Base-by-base conservation (phyloP, 2,797 vertebrate genomes). In the Podargus strigoides region DNA sequence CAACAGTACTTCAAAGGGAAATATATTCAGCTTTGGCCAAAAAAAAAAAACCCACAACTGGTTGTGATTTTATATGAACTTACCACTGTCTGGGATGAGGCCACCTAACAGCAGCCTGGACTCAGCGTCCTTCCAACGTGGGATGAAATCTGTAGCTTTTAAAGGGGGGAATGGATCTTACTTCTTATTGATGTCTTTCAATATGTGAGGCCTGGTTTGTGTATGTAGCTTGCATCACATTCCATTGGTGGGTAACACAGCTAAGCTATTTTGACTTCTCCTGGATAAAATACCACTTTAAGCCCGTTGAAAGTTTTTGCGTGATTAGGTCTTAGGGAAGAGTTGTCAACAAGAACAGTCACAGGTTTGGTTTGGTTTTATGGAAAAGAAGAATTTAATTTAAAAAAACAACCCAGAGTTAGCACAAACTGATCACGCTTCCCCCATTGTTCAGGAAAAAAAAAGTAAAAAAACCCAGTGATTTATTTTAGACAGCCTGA, bases 401-500 rank as follows among this genome's bases (percentile, higher is more conserved):
- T 30, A 36, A 78, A 50, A 36, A 50, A 46, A 52, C 63, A 62
- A 69, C n/a, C n/a, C n/a, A 36, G 3, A 50, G 5, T 56, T 62
- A 81, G 62, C 46, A 69, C 30, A 72, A 95, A 90, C 58, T 37
- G 16, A 88, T 86, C 87, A 78, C 46, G 59, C n/a, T 75, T 90
- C 46, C 17, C 23, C 16, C 56, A 72, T 80, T 92, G 72, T 72
- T 72, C 59, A 78, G 28, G 12, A 3, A 41, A 56, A 27, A 37
- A 74, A 63, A 14, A 17, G 14, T 22, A 46, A 76, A 76, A 56
- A 28, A 47, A 76, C 19, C 8, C 22, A 62, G 26, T 95, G 88
- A 95, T 96, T 96, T 94, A 93, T 90, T 88, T 77, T 56, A 88
- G 91, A 86, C 83, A 94, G 89, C 37, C 59, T 93, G 76, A 93